Base-by-base conservation (phyloP, 2,888 invertebrate genomes). In the Ennomos erosarius region DNA sequence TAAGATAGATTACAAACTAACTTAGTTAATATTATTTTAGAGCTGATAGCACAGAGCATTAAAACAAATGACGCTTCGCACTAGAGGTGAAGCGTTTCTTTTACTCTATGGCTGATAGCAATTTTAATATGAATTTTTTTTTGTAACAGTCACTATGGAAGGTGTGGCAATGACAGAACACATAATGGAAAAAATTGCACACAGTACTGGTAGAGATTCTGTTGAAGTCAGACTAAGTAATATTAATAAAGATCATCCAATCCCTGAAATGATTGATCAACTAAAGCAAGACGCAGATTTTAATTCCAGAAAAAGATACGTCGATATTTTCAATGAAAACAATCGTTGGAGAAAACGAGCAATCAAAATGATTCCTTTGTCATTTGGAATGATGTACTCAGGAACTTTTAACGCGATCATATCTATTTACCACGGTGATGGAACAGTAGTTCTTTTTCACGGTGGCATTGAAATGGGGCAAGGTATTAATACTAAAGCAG, bases 381-480 rank as follows among this genome's bases (percentile, higher is more conserved):
- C 34, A 6, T 9, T 36, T 36, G 35, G 13, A 4, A 78, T 88
- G 42, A 84, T 77, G 38, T 16, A 16, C 16, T 2, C 16, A 16
- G 16, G 16, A 16, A 16, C 3, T 16, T 16, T 2, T 16, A 16
- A 16, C 16, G 16, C 16, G 16, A 16, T 16, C 16, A 16, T 96
- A 10, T 91, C 94, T 1, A 92, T 96, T 54, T 96, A 93, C 73
- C 91, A 95, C 10, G 90, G 93, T 0, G 93, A 96, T 71, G 74
- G 76, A 0, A 92, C 93, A 3, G 95, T 96, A 0, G 87, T 93
- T 1, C 88, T 96, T n/a, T 79, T 92, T 1, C 95, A 95, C 64
- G 94, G 93, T 16, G 95, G 94, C 1, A 83, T 94, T 33, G 95
- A 95, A 82, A 91, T 94, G 77, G 96, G 96, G 0, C 96, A 96